Evolutionary conservation across 2,888 invertebrate species (phyloP).

Genomic region (Oeneis ivallda): DNA sequence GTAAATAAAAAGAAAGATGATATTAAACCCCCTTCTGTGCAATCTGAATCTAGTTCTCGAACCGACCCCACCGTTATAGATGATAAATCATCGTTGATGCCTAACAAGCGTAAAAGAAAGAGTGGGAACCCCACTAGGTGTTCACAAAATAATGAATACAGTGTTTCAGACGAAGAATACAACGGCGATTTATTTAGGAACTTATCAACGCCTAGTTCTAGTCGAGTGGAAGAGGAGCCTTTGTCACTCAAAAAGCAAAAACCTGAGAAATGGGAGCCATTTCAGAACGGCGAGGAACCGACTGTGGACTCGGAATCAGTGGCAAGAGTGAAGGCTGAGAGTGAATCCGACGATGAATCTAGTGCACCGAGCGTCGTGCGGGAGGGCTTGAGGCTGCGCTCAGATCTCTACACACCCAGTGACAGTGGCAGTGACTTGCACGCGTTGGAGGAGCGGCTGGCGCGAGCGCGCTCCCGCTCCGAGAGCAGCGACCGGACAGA

Average conservation of each 20-base stretch:
- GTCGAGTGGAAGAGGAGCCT: conserved; percentile 70
- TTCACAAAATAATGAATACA: conserved; percentile 80
- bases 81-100: conserved; percentile 75
- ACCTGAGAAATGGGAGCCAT: conserved; percentile 70
- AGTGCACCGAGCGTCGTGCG: conserved; percentile 76
- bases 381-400: conserved; percentile 72
- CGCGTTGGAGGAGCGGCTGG: conserved; percentile 74
- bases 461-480: conserved; percentile 78
- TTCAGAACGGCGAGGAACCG: conserved; percentile 72
- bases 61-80: conserved; percentile 67
- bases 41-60: conserved; percentile 56
- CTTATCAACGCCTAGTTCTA: conserved; percentile 66
- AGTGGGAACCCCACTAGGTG: conserved; percentile 91
- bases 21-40: conserved; percentile 69
- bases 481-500: conserved; percentile 73
- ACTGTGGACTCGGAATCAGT: conserved; percentile 69
- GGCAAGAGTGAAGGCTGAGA: conserved; percentile 74
- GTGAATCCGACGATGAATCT: conserved; percentile 76
- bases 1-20: conserved; percentile 85
- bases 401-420: conserved; percentile 76
- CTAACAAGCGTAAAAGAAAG: conserved; percentile 89
- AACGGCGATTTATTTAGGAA: conserved; percentile 73
- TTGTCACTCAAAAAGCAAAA: conserved; percentile 76
- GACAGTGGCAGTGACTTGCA: conserved; percentile 77
- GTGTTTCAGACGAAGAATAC: conserved; percentile 74